Evolutionary conservation across 2,888 invertebrate genomes (phyloP).

Genomic region (Orthosia gothica): DNA sequence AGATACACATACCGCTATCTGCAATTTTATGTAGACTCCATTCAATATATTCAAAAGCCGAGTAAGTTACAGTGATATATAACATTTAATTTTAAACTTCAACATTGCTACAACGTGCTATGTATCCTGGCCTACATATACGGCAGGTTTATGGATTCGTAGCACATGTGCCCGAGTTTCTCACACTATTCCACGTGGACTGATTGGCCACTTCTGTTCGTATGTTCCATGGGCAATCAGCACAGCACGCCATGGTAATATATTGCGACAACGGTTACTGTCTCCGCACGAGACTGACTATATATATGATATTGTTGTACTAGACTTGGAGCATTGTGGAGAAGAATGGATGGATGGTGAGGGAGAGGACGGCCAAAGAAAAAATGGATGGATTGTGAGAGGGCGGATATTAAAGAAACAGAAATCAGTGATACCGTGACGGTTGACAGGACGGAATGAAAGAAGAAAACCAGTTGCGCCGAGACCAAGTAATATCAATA

Average conservation of each 20-base stretch:
- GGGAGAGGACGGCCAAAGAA: no score
- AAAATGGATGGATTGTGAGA: no score
- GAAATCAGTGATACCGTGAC: no score
- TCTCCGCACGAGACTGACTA: background rate
- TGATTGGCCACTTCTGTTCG: constrained; percentile 14
- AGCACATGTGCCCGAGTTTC: background rate
- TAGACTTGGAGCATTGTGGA: background rate
- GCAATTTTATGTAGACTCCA: background rate
- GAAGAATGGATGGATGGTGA: no score
- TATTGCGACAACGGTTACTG: background rate
- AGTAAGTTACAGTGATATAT: background rate
- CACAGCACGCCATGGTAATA: background rate
- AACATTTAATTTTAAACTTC: background rate
- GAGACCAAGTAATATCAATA: no score
- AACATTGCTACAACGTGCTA: background rate
- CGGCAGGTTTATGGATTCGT: background rate
- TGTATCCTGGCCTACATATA: background rate
- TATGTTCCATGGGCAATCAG: background rate
- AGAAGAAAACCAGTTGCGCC: no score
- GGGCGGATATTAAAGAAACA: no score
- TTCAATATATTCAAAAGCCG: background rate
- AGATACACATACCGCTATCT: background rate
- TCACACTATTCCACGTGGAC: background rate
- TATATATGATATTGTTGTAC: background rate
- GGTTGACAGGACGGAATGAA: no score